These are phyloP conservation scores for Dendrolimus punctatus DNA, from an alignment of 1,140 invertebrate species.

Conservation along the genomic window DNA sequence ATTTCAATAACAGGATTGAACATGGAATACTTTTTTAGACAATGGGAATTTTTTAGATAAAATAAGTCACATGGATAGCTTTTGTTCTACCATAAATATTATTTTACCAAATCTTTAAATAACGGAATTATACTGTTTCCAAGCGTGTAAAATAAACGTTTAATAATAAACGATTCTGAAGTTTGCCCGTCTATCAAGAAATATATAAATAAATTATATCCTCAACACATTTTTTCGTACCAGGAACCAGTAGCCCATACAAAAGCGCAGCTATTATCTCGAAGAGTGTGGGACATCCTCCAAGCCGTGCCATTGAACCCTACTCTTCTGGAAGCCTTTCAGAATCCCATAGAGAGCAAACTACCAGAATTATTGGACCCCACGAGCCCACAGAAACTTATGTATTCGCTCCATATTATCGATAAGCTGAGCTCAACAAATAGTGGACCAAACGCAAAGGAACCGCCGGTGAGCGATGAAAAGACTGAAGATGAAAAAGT, in stretches of 20 bases:
- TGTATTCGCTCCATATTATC: constrained; percentile 95
- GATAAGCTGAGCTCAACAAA: constrained; percentile 74
- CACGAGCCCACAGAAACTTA: constrained; percentile 91
- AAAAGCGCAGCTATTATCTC: constrained; percentile 91
- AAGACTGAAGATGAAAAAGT: constrained; percentile 63
- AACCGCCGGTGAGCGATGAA: constrained; percentile 28
- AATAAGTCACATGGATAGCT: too few species aligned
- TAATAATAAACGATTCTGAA: too few species aligned
- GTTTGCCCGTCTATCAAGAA: too few species aligned
- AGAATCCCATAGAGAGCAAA: constrained; percentile 77
- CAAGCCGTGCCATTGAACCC: constrained; percentile 93
- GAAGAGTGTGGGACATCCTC: constrained; percentile 94
- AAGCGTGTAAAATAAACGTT: too few species aligned
- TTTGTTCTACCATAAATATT: too few species aligned
- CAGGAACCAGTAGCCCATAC: constrained; percentile 87
- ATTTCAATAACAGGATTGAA: too few species aligned
- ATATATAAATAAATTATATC: too few species aligned
- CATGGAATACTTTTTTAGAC: too few species aligned
- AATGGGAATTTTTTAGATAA: too few species aligned
- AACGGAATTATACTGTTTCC: too few species aligned
- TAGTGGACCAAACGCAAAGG: constrained; percentile 34
- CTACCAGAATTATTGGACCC: constrained; percentile 87
- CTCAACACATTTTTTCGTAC: constrained; percentile 23
- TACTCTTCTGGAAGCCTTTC: constrained; percentile 86
- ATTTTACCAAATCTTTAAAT: too few species aligned